Evolutionary conservation across 2,113 vertebrate species (phyloP).

Genomic region (Verasper variegatus): DNA sequence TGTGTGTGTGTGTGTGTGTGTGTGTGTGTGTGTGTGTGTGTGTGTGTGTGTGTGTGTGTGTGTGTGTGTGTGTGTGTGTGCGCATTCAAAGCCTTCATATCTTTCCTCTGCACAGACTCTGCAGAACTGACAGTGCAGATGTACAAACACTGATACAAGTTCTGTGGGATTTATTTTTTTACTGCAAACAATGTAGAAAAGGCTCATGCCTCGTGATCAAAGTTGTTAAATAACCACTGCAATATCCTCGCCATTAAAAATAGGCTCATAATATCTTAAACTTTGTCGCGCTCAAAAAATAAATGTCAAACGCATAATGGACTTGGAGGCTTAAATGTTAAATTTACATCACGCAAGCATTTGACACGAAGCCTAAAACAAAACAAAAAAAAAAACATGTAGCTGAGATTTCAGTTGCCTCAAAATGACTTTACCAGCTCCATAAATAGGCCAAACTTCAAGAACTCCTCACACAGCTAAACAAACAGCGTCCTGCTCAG

Average conservation of each 20-base stretch:
- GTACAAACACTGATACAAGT: slow-evolving; percentile 56
- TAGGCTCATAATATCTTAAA: slow-evolving; percentile 46
- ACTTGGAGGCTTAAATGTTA: slow-evolving; percentile 50
- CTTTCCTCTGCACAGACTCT: slow-evolving; percentile 44
- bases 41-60: not conserved
- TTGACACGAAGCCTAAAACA: slow-evolving; percentile 41
- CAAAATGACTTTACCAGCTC: slow-evolving; percentile 37
- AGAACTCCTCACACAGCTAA: slow-evolving; percentile 38
- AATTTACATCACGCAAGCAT: slow-evolving; percentile 47
- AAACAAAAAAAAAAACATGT: slow-evolving; percentile 25
- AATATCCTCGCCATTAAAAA: slow-evolving; percentile 58
- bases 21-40: slow-evolving; percentile 25
- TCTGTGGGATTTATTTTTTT: slow-evolving; percentile 50
- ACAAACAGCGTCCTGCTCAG: slow-evolving; percentile 47
- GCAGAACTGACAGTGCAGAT: slow-evolving; percentile 64
- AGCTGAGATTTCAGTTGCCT: slow-evolving; percentile 17
- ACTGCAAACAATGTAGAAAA: slow-evolving; percentile 53
- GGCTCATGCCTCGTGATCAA: slow-evolving; percentile 57
- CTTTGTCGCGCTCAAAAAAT: slow-evolving; percentile 44
- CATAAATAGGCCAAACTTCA: slow-evolving; percentile 61
- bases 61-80: not conserved
- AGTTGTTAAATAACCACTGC: slow-evolving; percentile 49
- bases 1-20: slow-evolving; percentile 15
- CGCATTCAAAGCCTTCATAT: slow-evolving; percentile 52
- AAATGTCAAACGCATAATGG: slow-evolving; percentile 48